Conservation (phyloP, 2,797 vertebrate species). For the Taeniopygia guttata region DNA sequence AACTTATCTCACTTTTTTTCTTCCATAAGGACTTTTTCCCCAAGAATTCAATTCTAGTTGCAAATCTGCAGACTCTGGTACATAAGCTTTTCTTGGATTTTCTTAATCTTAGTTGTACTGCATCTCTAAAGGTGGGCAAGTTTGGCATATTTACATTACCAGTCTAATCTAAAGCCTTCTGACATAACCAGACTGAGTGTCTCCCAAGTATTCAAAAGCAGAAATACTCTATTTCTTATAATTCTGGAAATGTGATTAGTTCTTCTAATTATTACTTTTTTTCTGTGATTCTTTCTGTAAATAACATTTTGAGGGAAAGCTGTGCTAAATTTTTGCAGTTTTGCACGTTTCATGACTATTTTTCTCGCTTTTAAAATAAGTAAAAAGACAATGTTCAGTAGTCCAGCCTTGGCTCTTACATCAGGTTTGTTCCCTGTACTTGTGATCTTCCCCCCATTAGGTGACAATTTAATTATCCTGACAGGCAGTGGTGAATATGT, state of each 20-base stretch:
- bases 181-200: not conserved
- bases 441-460: not conserved
- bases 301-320: not conserved
- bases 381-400: not conserved
- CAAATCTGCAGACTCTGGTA: conserved; percentile 12
- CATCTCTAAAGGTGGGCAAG: conserved; percentile 40
- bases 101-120: conserved; percentile 66
- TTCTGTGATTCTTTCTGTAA: not conserved
- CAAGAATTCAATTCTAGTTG: not conserved
- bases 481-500: not conserved
- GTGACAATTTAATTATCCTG: conserved; percentile 48
- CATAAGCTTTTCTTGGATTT: conserved; percentile 66
- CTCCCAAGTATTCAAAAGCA: not conserved
- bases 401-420: not conserved
- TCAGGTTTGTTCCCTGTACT: not conserved
- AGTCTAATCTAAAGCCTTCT: conserved; percentile 9
- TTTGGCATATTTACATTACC: conserved; percentile 30
- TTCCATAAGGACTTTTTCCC: not conserved
- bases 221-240: not conserved
- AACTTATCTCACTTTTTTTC: not conserved
- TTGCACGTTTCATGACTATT: not conserved
- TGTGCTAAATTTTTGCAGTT: not conserved
- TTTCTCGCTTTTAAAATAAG: not conserved
- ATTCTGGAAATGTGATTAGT: not conserved
- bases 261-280: not conserved